phyloP scores from a whole-genome alignment of 2,888 invertebrate species.

The Dolichomitus sp. region DNA sequence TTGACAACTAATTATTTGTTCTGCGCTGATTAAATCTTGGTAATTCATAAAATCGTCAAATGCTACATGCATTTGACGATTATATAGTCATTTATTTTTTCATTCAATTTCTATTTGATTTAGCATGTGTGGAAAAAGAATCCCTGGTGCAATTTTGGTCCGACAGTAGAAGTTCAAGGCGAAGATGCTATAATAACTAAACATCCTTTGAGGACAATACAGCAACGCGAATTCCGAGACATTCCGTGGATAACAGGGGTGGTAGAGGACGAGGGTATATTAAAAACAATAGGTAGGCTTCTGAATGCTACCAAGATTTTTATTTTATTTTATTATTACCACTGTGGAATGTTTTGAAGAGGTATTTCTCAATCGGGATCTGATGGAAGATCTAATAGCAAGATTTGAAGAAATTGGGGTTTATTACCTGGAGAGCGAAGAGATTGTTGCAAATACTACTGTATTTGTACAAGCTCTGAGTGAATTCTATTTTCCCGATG shows the following conservation, averaged over 20 bases:
- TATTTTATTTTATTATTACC: neutral
- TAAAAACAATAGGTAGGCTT: conserved; percentile 73
- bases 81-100: neutral
- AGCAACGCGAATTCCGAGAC: conserved; percentile 75
- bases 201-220: conserved; percentile 73
- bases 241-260: conserved; percentile 81
- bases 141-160: conserved; percentile 74
- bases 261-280: conserved; percentile 76
- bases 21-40: neutral
- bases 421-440: conserved; percentile 61
- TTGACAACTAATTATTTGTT: neutral
- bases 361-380: conserved; percentile 45
- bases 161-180: conserved; percentile 78
- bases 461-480: conserved; percentile 67
- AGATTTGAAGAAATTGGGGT: conserved; percentile 68
- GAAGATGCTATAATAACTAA: conserved; percentile 79
- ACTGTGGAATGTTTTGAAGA: conserved; percentile 32
- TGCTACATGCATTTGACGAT: too few relatives aligned
- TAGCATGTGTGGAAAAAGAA: conserved; percentile 66
- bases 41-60: neutral
- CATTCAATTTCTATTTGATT: neutral
- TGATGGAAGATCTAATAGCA: conserved; percentile 57
- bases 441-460: conserved; percentile 65
- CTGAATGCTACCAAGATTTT: neutral
- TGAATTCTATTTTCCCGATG: conserved; percentile 68